A percentile compares a stretch with the other conserved stretches of the same genome.
Conservation (phyloP, 1,140 invertebrate species). For the Portunus trituberculatus region DNA sequence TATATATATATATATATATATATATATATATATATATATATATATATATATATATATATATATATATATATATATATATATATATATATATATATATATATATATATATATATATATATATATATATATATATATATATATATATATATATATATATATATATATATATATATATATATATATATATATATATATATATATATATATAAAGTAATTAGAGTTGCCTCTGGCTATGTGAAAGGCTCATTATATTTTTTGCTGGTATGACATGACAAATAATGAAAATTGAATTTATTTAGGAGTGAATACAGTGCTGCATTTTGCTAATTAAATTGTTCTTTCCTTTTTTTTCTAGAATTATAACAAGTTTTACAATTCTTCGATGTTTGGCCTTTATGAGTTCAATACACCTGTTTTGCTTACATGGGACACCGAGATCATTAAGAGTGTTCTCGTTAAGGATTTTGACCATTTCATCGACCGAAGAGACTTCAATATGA, state of each 20-base stretch:
- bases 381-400: not conserved
- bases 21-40: too few relatives aligned
- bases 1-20: too few relatives aligned
- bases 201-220: not conserved
- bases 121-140: too few relatives aligned
- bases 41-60: too few relatives aligned
- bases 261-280: not conserved
- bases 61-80: too few relatives aligned
- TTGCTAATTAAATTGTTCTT: not conserved
- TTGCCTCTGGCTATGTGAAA: too few relatives aligned
- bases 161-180: not conserved
- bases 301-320: not conserved
- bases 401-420: not conserved
- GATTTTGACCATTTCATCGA: conserved; percentile 50
- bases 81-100: too few relatives aligned
- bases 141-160: not conserved
- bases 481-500: not conserved
- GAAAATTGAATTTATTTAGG: not conserved
- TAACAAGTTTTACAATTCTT: not conserved
- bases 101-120: too few relatives aligned
- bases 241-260: not conserved
- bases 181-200: not conserved
- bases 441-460: conserved; percentile 26
- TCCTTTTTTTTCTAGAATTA: conserved; percentile 35
- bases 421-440: conserved; percentile 5